Evolutionary conservation across 2,113 vertebrate genomes (phyloP).

Genomic region (Anolis sagrei): DNA sequence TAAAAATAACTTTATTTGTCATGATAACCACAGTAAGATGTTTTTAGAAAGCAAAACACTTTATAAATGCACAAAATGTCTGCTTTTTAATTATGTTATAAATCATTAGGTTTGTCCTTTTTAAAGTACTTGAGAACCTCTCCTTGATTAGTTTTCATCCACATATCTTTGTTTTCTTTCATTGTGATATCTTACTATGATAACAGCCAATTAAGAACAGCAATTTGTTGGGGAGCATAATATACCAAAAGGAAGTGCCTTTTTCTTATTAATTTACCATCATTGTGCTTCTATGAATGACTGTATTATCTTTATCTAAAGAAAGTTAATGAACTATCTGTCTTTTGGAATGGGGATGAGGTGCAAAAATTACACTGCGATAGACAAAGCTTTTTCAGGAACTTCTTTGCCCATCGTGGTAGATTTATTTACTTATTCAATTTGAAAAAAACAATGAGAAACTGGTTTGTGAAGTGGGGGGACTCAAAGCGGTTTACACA

Average conservation of each 20-base stretch:
- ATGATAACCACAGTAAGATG: no score
- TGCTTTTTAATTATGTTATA: background rate
- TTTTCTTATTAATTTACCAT: background rate
- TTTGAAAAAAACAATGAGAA: slow-evolving; percentile 3
- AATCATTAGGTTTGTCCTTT: background rate
- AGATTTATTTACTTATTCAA: background rate
- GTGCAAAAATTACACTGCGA: background rate
- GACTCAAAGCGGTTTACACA: no score
- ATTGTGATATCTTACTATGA: background rate
- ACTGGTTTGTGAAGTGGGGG: background rate
- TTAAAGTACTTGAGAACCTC: background rate
- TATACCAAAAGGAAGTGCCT: background rate
- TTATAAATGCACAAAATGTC: background rate
- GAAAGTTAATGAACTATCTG: background rate
- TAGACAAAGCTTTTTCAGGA: background rate
- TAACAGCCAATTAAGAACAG: background rate
- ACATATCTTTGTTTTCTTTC: background rate
- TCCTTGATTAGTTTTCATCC: background rate
- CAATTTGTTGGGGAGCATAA: background rate
- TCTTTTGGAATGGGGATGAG: background rate
- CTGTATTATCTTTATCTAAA: background rate
- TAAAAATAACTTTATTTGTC: no score
- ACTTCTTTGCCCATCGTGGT: background rate
- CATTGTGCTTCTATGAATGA: background rate
- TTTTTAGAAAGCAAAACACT: background rate